A percentile compares a stretch with the other conserved stretches of the same genome.
Conservation (phyloP, 1,140 invertebrate genomes). For the Zaprionus tsacasi region DNA sequence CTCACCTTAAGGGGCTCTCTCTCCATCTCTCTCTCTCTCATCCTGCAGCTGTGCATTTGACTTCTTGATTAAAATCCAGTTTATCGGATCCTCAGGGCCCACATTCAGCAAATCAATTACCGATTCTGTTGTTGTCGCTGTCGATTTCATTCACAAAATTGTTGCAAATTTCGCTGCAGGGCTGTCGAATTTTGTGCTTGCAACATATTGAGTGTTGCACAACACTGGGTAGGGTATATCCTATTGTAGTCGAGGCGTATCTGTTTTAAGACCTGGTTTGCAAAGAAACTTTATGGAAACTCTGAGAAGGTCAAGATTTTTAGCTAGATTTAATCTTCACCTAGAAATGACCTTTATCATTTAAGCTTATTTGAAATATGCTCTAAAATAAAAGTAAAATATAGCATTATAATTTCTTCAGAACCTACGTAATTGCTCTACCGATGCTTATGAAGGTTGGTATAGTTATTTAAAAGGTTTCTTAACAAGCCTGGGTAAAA, state of each 20-base stretch:
- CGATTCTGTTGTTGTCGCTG: constrained; percentile 5
- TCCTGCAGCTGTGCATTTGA: constrained; percentile 18
- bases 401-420: too few relatives aligned
- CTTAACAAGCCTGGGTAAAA: too few relatives aligned
- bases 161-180: constrained; percentile 9
- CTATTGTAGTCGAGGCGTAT: neutral
- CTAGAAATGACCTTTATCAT: too few relatives aligned
- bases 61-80: constrained; percentile 32
- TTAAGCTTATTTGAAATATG: too few relatives aligned
- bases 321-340: too few relatives aligned
- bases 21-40: too few relatives aligned
- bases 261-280: neutral
- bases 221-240: neutral
- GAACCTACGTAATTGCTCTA: too few relatives aligned
- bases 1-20: neutral
- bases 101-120: constrained; percentile 15
- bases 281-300: neutral
- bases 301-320: too few relatives aligned
- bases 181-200: neutral
- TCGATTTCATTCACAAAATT: constrained; percentile 12
- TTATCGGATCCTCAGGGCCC: neutral
- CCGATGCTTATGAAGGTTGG: too few relatives aligned
- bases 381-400: too few relatives aligned
- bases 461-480: too few relatives aligned
- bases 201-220: neutral